These are phyloP conservation scores for Parnassius smintheus DNA, from an alignment of 2,888 invertebrate genomes.

Conservation along the genomic window DNA sequence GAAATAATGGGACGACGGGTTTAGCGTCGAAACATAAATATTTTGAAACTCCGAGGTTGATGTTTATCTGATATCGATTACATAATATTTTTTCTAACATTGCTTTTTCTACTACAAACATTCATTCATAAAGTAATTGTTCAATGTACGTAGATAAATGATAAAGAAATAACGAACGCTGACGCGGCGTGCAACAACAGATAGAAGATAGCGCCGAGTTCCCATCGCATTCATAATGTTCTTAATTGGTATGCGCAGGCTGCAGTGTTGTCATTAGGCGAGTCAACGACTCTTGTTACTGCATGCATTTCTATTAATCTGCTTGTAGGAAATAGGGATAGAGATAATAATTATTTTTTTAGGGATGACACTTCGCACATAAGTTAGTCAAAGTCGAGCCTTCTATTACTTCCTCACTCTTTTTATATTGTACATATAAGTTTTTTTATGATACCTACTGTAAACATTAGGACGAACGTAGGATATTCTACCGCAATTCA, in stretches of 20 bases:
- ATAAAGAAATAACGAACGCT: conserved; percentile 1
- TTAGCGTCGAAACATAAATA: no score
- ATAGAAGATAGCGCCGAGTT: conserved; percentile 32
- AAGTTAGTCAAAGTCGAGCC: no score
- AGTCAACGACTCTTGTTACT: conserved; percentile 49
- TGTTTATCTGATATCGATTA: no score
- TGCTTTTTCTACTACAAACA: no score
- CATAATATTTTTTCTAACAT: no score
- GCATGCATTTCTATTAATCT: conserved; percentile 37
- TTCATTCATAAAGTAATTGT: not conserved
- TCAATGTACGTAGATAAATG: conserved; percentile 1
- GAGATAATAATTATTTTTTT: conserved; percentile 9
- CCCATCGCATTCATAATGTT: conserved; percentile 56
- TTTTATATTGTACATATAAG: no score
- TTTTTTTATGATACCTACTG: no score
- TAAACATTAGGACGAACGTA: no score
- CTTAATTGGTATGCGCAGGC: conserved; percentile 66
- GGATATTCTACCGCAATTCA: no score
- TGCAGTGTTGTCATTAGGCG: conserved; percentile 41
- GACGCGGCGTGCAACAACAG: conserved; percentile 5
- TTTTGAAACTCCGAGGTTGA: no score
- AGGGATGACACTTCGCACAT: conserved; percentile 14
- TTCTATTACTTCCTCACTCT: no score
- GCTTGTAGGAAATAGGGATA: conserved; percentile 8
- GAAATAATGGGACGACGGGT: no score